Evolutionary conservation across 1,140 invertebrate genomes (phyloP).

Genomic region (Neodiprion virginianus): DNA sequence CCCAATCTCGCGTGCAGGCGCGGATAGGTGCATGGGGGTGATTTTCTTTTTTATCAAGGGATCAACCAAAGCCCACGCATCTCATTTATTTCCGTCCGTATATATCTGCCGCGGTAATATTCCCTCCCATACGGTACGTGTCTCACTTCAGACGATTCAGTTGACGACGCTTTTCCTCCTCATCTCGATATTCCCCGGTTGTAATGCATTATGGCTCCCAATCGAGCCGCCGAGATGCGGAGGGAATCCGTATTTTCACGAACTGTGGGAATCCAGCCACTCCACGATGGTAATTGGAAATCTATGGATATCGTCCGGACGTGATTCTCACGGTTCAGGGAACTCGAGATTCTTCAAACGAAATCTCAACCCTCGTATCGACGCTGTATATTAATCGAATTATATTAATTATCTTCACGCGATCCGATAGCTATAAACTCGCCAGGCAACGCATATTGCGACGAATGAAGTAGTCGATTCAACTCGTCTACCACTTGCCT

Average conservation of each 20-base stretch:
- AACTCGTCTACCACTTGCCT: too few relatives aligned
- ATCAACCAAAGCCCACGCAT: slow-evolving; percentile 6
- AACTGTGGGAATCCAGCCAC: too few relatives aligned
- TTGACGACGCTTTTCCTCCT: neutral
- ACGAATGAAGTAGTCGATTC: too few relatives aligned
- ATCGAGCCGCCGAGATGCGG: neutral
- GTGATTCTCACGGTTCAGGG: too few relatives aligned
- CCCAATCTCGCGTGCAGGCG: slow-evolving; percentile 1
- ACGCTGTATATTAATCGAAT: too few relatives aligned
- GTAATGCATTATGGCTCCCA: neutral
- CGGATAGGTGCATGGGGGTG: neutral
- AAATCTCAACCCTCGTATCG: too few relatives aligned
- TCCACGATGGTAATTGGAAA: too few relatives aligned
- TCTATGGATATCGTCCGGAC: too few relatives aligned
- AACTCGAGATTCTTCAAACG: too few relatives aligned
- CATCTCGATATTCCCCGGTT: neutral
- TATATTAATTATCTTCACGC: too few relatives aligned
- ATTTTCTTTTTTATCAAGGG: neutral
- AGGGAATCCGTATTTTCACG: neutral
- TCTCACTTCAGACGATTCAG: neutral
- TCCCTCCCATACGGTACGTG: neutral
- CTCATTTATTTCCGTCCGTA: neutral
- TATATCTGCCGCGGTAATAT: neutral
- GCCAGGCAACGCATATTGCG: too few relatives aligned
- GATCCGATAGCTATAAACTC: too few relatives aligned